phyloP scores from a whole-genome alignment of 53 echinoderm and acorn worm genomes.

The Actinopyga echinites region DNA sequence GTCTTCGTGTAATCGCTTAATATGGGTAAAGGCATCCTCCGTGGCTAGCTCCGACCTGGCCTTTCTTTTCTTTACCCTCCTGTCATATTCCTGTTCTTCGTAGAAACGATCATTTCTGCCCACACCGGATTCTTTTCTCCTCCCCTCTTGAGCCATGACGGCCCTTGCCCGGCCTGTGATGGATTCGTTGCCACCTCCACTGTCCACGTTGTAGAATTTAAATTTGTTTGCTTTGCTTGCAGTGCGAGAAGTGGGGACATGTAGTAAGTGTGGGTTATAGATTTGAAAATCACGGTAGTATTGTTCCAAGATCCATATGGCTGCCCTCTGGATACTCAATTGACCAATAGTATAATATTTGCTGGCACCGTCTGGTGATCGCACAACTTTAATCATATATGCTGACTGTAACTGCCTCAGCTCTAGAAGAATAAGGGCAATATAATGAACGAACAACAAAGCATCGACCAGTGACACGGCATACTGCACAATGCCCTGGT shows the following conservation, averaged over 20 bases:
- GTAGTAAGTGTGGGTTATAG: constrained; percentile 83
- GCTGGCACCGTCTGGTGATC: constrained; percentile 87
- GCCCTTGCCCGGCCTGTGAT: constrained; percentile 86
- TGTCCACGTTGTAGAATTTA: constrained; percentile 95
- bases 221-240: constrained; percentile 79
- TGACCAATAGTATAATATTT: constrained; percentile 86
- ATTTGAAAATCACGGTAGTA: constrained; percentile 95
- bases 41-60: constrained; percentile 81
- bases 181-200: constrained; percentile 66
- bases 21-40: constrained; percentile 96
- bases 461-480: constrained; percentile 92
- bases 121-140: constrained; percentile 68
- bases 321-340: constrained; percentile 88
- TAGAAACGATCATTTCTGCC: constrained; percentile 96
- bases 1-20: constrained; percentile 91
- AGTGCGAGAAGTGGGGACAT: constrained; percentile 81
- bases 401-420: constrained; percentile 82
- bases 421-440: constrained; percentile 89
- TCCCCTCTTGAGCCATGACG: constrained; percentile 89
- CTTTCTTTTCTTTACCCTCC: constrained; percentile 88
- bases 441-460: constrained; percentile 87
- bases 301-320: constrained; percentile 84
- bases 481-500: constrained; percentile 73
- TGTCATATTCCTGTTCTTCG: constrained; percentile 95
- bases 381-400: constrained; percentile 86